These are phyloP conservation scores for Phocoena phocoena DNA, from an alignment of 2,113 vertebrate species.

Conservation along the genomic window DNA sequence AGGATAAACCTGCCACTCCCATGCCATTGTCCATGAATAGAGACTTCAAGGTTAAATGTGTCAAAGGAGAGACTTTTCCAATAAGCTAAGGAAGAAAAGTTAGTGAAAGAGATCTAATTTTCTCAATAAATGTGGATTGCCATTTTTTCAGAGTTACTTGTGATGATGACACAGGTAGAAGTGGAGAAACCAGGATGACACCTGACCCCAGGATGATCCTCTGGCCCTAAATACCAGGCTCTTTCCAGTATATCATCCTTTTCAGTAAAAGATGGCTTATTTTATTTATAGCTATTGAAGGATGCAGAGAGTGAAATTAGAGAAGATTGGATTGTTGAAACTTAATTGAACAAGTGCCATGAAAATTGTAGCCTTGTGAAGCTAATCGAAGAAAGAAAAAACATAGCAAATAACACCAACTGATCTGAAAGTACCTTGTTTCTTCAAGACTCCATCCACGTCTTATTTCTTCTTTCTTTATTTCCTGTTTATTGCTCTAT, in stretches of 20 bases:
- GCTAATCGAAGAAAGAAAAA: background rate
- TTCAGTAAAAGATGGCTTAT: background rate
- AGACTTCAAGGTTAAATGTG: background rate
- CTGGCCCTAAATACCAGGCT: background rate
- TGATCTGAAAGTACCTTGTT: background rate
- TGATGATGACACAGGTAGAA: background rate
- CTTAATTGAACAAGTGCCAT: background rate
- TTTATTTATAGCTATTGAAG: background rate
- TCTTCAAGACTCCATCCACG: background rate
- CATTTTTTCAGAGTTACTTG: background rate
- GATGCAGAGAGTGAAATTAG: background rate
- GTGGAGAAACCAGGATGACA: background rate
- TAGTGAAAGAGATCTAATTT: background rate
- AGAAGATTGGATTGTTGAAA: background rate
- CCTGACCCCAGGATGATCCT: background rate
- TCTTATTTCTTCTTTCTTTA: background rate
- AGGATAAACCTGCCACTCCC: background rate
- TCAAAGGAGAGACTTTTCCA: background rate
- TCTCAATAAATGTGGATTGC: background rate
- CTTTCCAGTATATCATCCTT: background rate
- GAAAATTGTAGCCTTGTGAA: background rate
- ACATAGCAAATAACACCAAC: background rate
- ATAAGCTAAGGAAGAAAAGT: slow-evolving; percentile 1
- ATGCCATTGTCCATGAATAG: background rate
- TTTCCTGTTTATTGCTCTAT: background rate